Percentiles rank a stretch among this genome's conserved stretches.
Evolutionary conservation across 2,888 invertebrate species (phyloP).

Genomic region (Gastracanthus pulcherrimus): DNA sequence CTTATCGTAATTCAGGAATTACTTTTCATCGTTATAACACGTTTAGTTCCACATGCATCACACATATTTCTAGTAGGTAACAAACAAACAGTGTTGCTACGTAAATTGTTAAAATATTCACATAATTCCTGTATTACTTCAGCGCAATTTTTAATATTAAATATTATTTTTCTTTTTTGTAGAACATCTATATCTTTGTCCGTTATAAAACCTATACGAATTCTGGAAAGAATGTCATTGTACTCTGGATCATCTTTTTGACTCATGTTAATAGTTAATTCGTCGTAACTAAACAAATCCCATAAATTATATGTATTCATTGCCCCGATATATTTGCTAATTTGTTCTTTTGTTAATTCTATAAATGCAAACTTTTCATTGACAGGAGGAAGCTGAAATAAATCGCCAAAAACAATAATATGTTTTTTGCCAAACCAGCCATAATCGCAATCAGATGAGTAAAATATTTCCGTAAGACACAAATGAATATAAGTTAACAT

Average conservation of each 20-base stretch:
- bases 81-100: conserved; percentile 64
- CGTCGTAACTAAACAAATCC: conserved; percentile 66
- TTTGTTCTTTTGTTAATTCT: conserved; percentile 59
- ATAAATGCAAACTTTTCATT: conserved; percentile 64
- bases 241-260: conserved; percentile 61
- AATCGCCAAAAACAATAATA: too few species aligned
- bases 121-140: too few species aligned
- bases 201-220: conserved; percentile 47
- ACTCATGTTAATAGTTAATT: conserved; percentile 67
- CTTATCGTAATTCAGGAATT: not conserved
- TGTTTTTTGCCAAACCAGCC: too few species aligned
- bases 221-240: conserved; percentile 60
- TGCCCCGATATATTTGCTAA: conserved; percentile 62
- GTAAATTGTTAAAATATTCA: conserved; percentile 41
- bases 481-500: conserved; percentile 67
- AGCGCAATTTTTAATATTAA: too few species aligned
- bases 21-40: not conserved
- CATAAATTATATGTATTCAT: conserved; percentile 63
- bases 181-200: too few species aligned
- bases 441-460: conserved; percentile 63
- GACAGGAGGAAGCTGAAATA: too few species aligned
- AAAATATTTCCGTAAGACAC: too few species aligned
- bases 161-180: too few species aligned
- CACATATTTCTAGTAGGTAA: conserved; percentile 65
- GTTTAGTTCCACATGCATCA: not conserved